Base-by-base conservation (phyloP, 1,140 invertebrate genomes). In the Theocolax elegans region DNA sequence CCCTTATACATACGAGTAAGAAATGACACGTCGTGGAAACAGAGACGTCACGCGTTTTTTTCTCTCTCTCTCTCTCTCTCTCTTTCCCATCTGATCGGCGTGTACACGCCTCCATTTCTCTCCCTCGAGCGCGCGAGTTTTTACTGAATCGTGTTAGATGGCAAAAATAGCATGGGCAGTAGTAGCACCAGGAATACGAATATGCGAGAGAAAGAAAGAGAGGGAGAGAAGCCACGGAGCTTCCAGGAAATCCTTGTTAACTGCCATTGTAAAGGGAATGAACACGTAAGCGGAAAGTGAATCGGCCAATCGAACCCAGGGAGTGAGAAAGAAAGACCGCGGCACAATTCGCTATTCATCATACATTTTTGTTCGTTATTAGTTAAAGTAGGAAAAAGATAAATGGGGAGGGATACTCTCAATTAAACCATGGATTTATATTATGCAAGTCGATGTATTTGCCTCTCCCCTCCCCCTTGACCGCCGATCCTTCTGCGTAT, bases 241-340 rank as follows among this genome's bases (percentile, higher is more conserved):
- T 72, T 72, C 70, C 70, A 72, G 70, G 70, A 72, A 72, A 72
- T 72, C 63, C 70, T 72, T 67, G 70, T 72, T 72, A 72, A 72
- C 63, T 46, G 31, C 64, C 64, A 67, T 72, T 72, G 64, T 72
- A 72, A 48, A 67, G 70, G 53, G 70, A 72, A 72, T 72, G 58
- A 72, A 72, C 64, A 67, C 64, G 64, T 72, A 72, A 66, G 63
- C 70, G 64, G 56, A 72, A 72, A 72, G 64, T 56, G 64, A 72
- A 72, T 72, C 70, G 70, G 31, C 63, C 40, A 67, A 72, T 72
- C 70, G 63, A 71, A 65, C 54, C 29, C 31, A 40, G 25, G 19
- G n/a, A n/a, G n/a, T 40, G 7, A 46, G 17, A 44, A 23, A 69
- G 10, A 44, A 27, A 44, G 40, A 66, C 17, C 49, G 49, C 23